Evolutionary conservation across 2,888 invertebrate species (phyloP).

Genomic region (Eugnorisma glareosa): DNA sequence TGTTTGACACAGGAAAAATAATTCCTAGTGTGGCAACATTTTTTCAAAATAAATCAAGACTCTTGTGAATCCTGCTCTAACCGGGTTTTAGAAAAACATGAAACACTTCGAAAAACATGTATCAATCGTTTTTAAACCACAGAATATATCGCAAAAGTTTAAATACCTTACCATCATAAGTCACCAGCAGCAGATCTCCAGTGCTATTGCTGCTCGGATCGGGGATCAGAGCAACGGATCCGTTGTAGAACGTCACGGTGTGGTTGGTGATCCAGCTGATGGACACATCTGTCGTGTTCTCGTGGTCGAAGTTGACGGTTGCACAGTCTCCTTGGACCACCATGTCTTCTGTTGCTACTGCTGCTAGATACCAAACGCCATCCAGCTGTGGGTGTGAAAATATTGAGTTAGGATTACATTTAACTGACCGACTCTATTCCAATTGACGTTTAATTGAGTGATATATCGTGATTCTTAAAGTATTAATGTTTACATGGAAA

Average conservation of each 20-base stretch:
- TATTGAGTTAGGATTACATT: background rate
- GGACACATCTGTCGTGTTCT: slow-evolving; percentile 84
- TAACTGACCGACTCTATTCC: background rate
- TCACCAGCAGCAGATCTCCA: slow-evolving; percentile 82
- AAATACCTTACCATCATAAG: slow-evolving; percentile 80
- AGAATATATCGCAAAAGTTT: background rate
- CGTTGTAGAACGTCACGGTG: slow-evolving; percentile 83
- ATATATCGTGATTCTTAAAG: background rate
- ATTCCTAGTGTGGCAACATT: too few relatives aligned
- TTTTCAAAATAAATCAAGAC: too few relatives aligned
- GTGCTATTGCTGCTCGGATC: slow-evolving; percentile 79
- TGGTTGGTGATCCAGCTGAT: slow-evolving; percentile 85
- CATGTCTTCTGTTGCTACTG: slow-evolving; percentile 82
- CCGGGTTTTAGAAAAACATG: too few relatives aligned
- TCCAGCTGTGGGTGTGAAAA: slow-evolving; percentile 76
- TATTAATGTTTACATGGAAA: background rate
- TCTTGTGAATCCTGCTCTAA: too few relatives aligned
- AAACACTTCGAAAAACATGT: too few relatives aligned
- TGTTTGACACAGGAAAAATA: too few relatives aligned
- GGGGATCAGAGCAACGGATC: slow-evolving; percentile 81
- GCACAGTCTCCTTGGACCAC: slow-evolving; percentile 83
- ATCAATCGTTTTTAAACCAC: too few relatives aligned
- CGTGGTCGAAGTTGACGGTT: slow-evolving; percentile 84
- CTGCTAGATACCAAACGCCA: slow-evolving; percentile 85
- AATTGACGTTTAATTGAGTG: background rate